Base-by-base conservation (phyloP, 1,140 invertebrate species). In the Lordiphosa mommai region DNA sequence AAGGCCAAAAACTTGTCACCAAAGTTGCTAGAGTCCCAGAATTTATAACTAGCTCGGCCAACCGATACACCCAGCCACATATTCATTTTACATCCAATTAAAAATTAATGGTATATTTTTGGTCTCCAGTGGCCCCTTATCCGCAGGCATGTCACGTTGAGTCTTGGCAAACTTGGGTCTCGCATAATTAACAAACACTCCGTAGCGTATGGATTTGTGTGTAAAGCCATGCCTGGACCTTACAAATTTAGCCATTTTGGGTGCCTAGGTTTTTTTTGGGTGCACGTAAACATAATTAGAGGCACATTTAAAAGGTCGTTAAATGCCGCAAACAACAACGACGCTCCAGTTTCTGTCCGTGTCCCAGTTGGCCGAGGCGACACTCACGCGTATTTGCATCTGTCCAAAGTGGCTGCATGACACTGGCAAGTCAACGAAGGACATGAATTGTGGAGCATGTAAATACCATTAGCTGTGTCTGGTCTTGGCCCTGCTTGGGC, bases 291-390 rank as follows among this genome's bases (percentile, higher is more conserved):
- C 70, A 79, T 79, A 79, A 79, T 79, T 79, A 79, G 74, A 82
- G 65, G 70, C 69, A 82, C 76, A 82, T 79, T 79, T 82, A 79
- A 66, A 82, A 80, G 76, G 74, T 82, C 74, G 67, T 79, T 82
- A 74, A 80, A 66, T 55, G 70, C 60, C 59, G 23, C 70, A 52
- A 60, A 34, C 55, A 60, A 37, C 27, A 47, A 41, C 53, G 32
- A 53, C 51, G 56, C 43, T 38, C 10, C 65, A 57, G 48, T 29
- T 48, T 38, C 70, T 38, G 41, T 40, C 20, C 7, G 32, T 34
- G 17, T 48, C 8, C 34, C 34, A 34, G 32, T 30, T n/a, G n/a
- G n/a, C 56, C 47, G 32, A 44, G 44, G 51, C 63, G 47, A 53
- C 69, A 73, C 69, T 67, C 43, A 58, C 65, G 51, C 55, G 55